Base-by-base conservation (phyloP, 2,888 invertebrate genomes). In the Scotopteryx bipunctaria region DNA sequence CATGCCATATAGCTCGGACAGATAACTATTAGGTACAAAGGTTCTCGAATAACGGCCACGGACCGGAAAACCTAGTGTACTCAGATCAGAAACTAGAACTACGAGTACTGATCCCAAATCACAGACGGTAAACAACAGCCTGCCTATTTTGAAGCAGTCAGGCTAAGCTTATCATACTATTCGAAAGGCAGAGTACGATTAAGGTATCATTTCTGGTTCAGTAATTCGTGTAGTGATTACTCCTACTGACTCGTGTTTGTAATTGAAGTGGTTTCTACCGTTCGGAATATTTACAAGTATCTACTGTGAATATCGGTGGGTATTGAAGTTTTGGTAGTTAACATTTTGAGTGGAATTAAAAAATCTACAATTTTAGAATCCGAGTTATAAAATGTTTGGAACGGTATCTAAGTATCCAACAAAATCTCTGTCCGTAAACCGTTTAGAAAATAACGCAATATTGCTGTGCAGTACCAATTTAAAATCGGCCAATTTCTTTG, bases 401-500 rank as follows among this genome's bases (percentile, higher is more conserved):
- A n/a, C 15, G 8, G 13, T 15, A 23, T 3, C 17, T 33, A 33
- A 35, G 27, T 44, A 23, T 25, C 21, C 15, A 23, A 5, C 9
- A 23, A 35, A 37, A 42, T 40, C 14, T 38, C 15, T 32, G 16
- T 21, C 23, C 35, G 29, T 51, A 41, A 54, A 54, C 27, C 35
- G 44, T 55, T 55, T 43, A 36, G 48, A 42, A 50, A 41, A 55
- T 52, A 33, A 49, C 49, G 52, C 54, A 50, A 55, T 49, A 57
- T 36, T 51, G 42, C 43, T 35, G 51, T n/a, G n/a, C n/a, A 46
- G 40, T 44, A 36, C 37, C 42, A 43, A 53, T 61, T 49, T 54
- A 40, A 55, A 56, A 59, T 51, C 35, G 52, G 42, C 55, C 52
- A 55, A 55, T 54, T 57, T 53, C 59, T 52, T 45, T 36, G 49